Percentiles rank a stretch among this genome's conserved stretches.
Evolutionary conservation across 2,888 invertebrate genomes (phyloP).

Genomic region (Acanthoscelides obtectus): DNA sequence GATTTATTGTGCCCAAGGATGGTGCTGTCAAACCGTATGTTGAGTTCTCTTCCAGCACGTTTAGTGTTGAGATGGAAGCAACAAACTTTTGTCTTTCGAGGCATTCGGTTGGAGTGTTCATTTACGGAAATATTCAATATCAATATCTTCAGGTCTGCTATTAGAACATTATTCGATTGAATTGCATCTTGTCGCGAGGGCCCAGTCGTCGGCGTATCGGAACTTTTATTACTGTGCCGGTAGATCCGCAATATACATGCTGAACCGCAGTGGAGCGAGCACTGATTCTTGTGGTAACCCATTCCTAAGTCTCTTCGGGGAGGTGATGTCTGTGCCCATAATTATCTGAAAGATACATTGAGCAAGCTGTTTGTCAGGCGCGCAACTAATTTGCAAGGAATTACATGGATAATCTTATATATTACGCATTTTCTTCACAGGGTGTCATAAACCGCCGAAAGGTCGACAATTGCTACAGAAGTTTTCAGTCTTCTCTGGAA

Average conservation of each 20-base stretch:
- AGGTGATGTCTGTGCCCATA: conserved; percentile 4
- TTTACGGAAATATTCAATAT: conserved; percentile 11
- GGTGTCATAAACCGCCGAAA: conserved; percentile 18
- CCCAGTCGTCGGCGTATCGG: conserved; percentile 13
- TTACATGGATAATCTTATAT: conserved; percentile 8
- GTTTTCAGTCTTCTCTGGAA: conserved; percentile 20
- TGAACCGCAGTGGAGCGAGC: conserved; percentile 13
- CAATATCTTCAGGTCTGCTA: conserved; percentile 6
- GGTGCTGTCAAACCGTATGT: neutral
- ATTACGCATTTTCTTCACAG: conserved; percentile 17
- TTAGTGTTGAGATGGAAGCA: conserved; percentile 12
- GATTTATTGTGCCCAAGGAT: conserved; percentile 13
- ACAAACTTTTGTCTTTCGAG: conserved; percentile 9
- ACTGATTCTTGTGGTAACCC: too few species aligned
- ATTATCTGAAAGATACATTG: conserved; percentile 4
- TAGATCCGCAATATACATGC: conserved; percentile 17
- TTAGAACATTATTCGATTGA: conserved; percentile 6
- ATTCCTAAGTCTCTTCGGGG: too few species aligned
- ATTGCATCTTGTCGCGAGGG: conserved; percentile 9
- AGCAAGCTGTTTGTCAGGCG: too few species aligned
- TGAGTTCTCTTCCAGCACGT: conserved; percentile 7
- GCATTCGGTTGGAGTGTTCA: conserved; percentile 10
- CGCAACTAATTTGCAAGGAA: conserved; percentile 13
- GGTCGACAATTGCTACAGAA: conserved; percentile 14
- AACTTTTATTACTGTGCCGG: conserved; percentile 15